Percentiles rank a stretch among this genome's conserved stretches.
phyloP scores from a whole-genome alignment of 2,888 invertebrate genomes.

The Rhagonycha fulva region DNA sequence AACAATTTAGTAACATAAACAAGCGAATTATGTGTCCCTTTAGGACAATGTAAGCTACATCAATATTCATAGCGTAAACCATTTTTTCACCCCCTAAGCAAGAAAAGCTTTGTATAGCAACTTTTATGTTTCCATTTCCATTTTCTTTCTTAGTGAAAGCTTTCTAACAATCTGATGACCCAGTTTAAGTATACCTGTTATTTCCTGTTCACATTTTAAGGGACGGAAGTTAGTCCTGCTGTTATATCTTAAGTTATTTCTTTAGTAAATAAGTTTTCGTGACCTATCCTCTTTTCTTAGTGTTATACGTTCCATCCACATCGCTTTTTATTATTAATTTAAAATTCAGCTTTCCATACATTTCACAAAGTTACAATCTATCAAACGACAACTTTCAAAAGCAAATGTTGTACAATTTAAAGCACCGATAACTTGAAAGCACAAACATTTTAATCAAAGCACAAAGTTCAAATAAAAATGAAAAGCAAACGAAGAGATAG shows the following conservation, averaged over 20 bases:
- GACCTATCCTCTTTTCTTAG: conserved; percentile 4
- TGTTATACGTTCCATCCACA: neutral
- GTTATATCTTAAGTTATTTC: conserved; percentile 9
- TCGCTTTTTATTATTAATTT: neutral
- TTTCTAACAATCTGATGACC: conserved; percentile 19
- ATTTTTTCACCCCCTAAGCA: conserved; percentile 9
- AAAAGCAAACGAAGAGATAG: neutral
- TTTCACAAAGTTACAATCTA: neutral
- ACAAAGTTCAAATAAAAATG: neutral
- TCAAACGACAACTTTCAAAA: neutral
- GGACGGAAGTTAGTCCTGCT: conserved; percentile 12
- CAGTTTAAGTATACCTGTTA: conserved; percentile 12
- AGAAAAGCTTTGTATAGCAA: conserved; percentile 4
- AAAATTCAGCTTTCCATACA: neutral
- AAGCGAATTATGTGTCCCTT: conserved; percentile 2
- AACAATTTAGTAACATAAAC: neutral
- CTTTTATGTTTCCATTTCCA: conserved; percentile 19
- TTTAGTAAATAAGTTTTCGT: neutral
- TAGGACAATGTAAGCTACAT: conserved; percentile 15
- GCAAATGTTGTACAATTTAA: neutral
- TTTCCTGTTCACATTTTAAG: conserved; percentile 11
- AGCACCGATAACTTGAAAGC: neutral
- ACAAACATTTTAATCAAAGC: neutral
- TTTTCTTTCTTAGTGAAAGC: conserved; percentile 5
- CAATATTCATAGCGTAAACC: conserved; percentile 14